Base-by-base conservation (phyloP, 1,140 invertebrate genomes). In the Zeugodacus cucurbitae region DNA sequence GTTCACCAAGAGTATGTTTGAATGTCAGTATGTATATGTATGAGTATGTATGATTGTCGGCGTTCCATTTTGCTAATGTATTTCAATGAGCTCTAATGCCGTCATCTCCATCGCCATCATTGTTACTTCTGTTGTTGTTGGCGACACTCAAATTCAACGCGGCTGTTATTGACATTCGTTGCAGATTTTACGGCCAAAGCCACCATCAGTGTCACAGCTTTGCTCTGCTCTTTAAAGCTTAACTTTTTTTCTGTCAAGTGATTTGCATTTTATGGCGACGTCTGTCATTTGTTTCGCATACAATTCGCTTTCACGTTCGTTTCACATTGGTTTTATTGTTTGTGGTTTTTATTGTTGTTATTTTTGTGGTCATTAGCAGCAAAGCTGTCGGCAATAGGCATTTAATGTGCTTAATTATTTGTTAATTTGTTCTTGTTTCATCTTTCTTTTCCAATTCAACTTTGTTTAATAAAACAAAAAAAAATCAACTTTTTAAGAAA, bases 131-230 rank as follows among this genome's bases (percentile, higher is more conserved):
- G 20, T 34, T 67, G 34, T 14, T 67, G 8, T 22, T 34, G 64
- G 29, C 14, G 22, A 20, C 29, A 34, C 32, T 74, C 34, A 37
- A 70, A 78, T 78, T 78, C 74, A 78, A 11, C 48, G 74, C 11
- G 11, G 41, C 41, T 5, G 10, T 8, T 82, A 37, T 48, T 82
- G 74, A 44, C 74, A 82, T 48, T 82, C 41, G 34, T 37, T 54
- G 41, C 74, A 82, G 44, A 48, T 82, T 82, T 82, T 48, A 82
- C 26, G 22, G 41, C n/a, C 74, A 82, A 82, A 48, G 44, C n/a
- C 41, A 82, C 44, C 74, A 4, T 41, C 44, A 82, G 26, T 82
- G 44, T 3, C 37, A 48, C n/a, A 14, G 22, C n/a, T 48, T 26
- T 48, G n/a, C n/a, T 74, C 29, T 74, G 48, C 48, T 74, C 62